Conservation (phyloP, 2,888 invertebrate genomes). For the Hydrotaea cyrtoneurina region DNA sequence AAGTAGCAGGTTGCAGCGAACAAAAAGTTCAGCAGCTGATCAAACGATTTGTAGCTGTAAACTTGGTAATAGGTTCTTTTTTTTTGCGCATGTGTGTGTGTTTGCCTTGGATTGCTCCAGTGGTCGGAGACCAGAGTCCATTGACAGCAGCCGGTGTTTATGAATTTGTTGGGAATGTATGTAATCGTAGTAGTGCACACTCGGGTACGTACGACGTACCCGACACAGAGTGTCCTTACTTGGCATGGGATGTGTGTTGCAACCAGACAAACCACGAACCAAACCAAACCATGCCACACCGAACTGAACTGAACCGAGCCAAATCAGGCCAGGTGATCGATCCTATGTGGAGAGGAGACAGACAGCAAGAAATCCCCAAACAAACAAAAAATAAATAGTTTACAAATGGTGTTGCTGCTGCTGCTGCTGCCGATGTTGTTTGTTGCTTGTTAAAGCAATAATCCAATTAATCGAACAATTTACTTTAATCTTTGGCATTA, state of each 20-base stretch:
- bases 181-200: conserved; percentile 28
- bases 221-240: conserved; percentile 54
- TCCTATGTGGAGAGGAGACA: neutral
- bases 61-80: conserved; percentile 70
- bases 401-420: conserved; percentile 42
- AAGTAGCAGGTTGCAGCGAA: conserved; percentile 44
- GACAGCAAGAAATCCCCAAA: conserved; percentile 28
- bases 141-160: conserved; percentile 68
- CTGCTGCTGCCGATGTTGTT: conserved; percentile 35
- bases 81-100: too few species aligned
- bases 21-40: conserved; percentile 73
- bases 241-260: conserved; percentile 62
- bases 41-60: conserved; percentile 79
- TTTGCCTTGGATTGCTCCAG: conserved; percentile 38
- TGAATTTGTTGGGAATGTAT: conserved; percentile 68
- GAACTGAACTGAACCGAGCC: conserved; percentile 10
- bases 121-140: conserved; percentile 62
- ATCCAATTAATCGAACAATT: conserved; percentile 71
- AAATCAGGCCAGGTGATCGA: conserved; percentile 48
- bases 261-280: conserved; percentile 42
- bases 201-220: neutral
- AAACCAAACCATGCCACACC: neutral
- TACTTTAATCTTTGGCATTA: conserved; percentile 68
- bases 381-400: conserved; percentile 11
- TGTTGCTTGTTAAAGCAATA: conserved; percentile 68